phyloP scores from a whole-genome alignment of 2,113 vertebrate species.

The Orycteropus afer region DNA sequence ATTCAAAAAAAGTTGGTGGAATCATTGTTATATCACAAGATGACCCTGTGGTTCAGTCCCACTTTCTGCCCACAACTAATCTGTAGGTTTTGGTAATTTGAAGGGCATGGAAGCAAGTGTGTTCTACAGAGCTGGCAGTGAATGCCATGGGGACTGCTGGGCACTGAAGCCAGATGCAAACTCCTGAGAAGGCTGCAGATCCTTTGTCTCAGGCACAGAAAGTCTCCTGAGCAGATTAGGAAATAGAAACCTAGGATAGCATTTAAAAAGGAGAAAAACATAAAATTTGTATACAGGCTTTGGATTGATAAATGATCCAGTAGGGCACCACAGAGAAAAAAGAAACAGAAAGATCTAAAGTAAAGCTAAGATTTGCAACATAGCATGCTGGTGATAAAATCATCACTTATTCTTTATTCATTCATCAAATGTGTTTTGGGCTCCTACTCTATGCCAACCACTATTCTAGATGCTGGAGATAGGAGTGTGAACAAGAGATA shows the following conservation, averaged over 20 bases:
- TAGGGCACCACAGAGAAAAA: not conserved
- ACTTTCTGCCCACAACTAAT: not conserved
- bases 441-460: not conserved
- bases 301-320: not conserved
- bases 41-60: not conserved
- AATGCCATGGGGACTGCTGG: not conserved
- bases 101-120: rapidly evolving
- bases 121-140: not conserved
- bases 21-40: not conserved
- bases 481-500: not conserved
- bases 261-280: not conserved
- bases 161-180: not conserved
- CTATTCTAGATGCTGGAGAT: conserved; percentile 19
- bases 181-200: not conserved
- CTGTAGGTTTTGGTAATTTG: not conserved
- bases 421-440: not conserved
- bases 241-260: not conserved
- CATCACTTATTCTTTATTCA: not conserved
- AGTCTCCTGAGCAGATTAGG: not conserved
- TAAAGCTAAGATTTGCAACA: not conserved
- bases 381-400: not conserved
- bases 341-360: not conserved
- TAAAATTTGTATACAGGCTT: not conserved
- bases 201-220: not conserved
- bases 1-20: not conserved